These are phyloP conservation scores for Podarcis muralis DNA, from an alignment of 2,113 vertebrate species.

Conservation along the genomic window DNA sequence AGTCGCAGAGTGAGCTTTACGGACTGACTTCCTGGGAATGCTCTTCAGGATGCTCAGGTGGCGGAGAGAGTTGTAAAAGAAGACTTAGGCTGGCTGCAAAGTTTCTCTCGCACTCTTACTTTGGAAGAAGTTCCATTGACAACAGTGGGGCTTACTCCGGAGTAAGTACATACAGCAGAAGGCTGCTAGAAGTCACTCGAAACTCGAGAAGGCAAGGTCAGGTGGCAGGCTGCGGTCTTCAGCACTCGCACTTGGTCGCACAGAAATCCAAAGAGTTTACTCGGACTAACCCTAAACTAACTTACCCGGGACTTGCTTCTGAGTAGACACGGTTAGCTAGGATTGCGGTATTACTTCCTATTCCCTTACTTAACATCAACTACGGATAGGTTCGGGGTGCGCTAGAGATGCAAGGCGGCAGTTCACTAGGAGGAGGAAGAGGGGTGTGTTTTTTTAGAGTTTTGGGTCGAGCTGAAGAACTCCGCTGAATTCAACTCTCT, in stretches of 20 bases:
- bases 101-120: neutral
- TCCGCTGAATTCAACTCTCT: too few species aligned
- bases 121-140: neutral
- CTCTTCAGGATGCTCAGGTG: too few species aligned
- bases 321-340: neutral
- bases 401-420: neutral
- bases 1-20: neutral
- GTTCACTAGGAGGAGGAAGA: neutral
- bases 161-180: neutral
- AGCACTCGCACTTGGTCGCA: too few species aligned
- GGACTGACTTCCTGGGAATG: neutral
- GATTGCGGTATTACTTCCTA: too few species aligned
- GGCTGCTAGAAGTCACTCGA: too few species aligned
- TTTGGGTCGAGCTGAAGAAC: neutral
- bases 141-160: neutral
- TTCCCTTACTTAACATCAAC: neutral
- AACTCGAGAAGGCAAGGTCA: neutral
- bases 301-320: neutral
- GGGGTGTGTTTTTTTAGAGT: too few species aligned
- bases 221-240: neutral
- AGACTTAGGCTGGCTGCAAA: too few species aligned
- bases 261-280: neutral
- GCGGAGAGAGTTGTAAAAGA: neutral
- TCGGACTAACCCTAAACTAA: neutral
- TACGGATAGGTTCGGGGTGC: neutral